Evolutionary conservation across 2,888 invertebrate genomes (phyloP).

Genomic region (Drosophila quinaria): DNA sequence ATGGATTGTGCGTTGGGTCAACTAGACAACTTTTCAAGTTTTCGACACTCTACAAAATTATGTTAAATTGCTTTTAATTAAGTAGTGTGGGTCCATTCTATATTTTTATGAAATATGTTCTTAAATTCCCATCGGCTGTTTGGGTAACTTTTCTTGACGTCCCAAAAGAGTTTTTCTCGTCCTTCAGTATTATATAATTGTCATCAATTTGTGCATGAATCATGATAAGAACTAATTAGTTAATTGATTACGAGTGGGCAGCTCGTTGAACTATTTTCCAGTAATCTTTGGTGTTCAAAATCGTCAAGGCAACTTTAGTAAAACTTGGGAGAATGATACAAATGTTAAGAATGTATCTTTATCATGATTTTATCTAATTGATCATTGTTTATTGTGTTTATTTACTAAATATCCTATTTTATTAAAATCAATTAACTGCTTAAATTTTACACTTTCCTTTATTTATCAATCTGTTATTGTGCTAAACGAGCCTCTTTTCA

Average conservation of each 20-base stretch:
- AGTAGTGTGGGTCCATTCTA: constrained; percentile 19
- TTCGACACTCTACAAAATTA: constrained; percentile 41
- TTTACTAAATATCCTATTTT: neutral
- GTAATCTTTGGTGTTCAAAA: neutral
- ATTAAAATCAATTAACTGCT: neutral
- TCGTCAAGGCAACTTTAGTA: neutral
- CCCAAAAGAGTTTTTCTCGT: constrained; percentile 22
- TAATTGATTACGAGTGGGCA: constrained; percentile 16
- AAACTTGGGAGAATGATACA: neutral
- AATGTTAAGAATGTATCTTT: neutral
- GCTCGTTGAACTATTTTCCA: neutral
- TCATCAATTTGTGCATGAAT: constrained; percentile 26
- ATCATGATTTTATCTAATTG: neutral
- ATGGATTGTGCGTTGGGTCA: constrained; percentile 59
- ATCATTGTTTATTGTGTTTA: neutral
- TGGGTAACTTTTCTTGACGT: constrained; percentile 15
- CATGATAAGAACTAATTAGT: constrained; percentile 39
- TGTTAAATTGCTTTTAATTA: constrained; percentile 55
- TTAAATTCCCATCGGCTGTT: constrained; percentile 22
- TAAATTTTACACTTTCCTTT: too few relatives aligned
- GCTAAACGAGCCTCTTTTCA: too few relatives aligned
- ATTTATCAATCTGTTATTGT: neutral
- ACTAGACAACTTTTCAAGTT: constrained; percentile 28
- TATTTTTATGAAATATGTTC: constrained; percentile 16
- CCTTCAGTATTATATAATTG: constrained; percentile 22